Percentiles rank a stretch among this genome's conserved stretches.
Conservation (phyloP, 2,888 invertebrate genomes). For the Tipula unca region DNA sequence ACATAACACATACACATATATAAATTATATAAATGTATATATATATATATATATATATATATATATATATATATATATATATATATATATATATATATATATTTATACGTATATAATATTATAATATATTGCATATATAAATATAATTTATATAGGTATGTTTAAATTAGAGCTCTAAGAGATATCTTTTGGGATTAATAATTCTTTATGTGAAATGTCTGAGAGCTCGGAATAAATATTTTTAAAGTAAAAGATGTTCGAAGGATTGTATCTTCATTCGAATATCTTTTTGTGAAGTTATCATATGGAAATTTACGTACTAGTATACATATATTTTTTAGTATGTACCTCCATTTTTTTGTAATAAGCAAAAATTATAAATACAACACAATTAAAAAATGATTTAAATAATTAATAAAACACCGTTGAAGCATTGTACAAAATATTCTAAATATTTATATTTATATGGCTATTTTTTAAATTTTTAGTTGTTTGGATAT, state of each 20-base stretch:
- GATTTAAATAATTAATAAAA: not conserved
- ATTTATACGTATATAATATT: not conserved
- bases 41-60: no score
- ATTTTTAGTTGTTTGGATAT: not conserved
- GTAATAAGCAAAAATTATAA: slow-evolving; percentile 8
- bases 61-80: no score
- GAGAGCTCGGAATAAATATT: not conserved
- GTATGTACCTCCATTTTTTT: not conserved
- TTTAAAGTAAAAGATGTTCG: not conserved
- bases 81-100: no score
- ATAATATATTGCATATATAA: not conserved
- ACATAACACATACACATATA: no score
- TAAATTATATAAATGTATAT: no score
- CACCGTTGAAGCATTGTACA: not conserved
- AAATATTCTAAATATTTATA: not conserved
- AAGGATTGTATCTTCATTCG: not conserved
- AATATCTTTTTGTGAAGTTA: not conserved
- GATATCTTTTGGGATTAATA: not conserved
- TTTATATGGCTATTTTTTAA: not conserved
- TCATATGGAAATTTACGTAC: not conserved
- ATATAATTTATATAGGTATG: not conserved
- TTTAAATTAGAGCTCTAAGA: not conserved
- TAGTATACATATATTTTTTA: not conserved
- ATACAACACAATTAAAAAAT: not conserved
- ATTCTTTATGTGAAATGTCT: not conserved